Conservation (phyloP, 2,113 vertebrate genomes). For the Catagonus wagneri region DNA sequence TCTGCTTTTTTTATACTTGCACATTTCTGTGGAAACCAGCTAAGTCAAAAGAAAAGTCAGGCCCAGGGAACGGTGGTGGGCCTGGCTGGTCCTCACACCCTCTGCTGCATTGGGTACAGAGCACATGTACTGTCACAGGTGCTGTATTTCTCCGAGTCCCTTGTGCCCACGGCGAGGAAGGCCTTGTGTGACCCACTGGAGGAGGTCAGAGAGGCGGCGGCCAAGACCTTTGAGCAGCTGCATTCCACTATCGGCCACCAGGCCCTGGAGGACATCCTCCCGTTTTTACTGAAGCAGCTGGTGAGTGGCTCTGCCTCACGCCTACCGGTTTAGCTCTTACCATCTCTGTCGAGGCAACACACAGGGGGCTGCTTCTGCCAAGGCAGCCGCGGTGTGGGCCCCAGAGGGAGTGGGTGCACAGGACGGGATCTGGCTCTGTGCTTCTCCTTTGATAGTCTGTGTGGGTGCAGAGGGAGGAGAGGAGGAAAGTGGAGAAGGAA, state of each 20-base stretch:
- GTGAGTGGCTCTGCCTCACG: conserved; percentile 85
- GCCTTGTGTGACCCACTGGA: conserved; percentile 97
- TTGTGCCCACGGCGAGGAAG: conserved; percentile 97
- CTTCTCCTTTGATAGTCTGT: neutral
- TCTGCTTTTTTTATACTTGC: neutral
- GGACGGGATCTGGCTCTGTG: conserved; percentile 1
- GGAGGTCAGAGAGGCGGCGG: conserved; percentile 97
- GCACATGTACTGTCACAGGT: conserved; percentile 87
- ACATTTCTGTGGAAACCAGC: neutral
- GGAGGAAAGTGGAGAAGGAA: neutral
- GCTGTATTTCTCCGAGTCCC: conserved; percentile 96
- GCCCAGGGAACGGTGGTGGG: neutral
- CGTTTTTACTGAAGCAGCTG: conserved; percentile 95
- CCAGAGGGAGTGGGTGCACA: neutral
- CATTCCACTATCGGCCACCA: conserved; percentile 98
- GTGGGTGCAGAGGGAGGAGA: neutral
- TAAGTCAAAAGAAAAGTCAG: neutral
- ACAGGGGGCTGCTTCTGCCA: neutral
- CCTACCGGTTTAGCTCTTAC: conserved; percentile 11
- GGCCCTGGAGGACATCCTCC: conserved; percentile 98
- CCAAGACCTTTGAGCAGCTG: conserved; percentile 99
- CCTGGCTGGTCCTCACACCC: neutral
- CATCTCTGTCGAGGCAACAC: neutral
- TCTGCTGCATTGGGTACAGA: rapidly evolving
- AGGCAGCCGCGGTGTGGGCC: neutral